phyloP scores from a whole-genome alignment of 2,888 invertebrate genomes.

The Drosophila prostipennis region DNA sequence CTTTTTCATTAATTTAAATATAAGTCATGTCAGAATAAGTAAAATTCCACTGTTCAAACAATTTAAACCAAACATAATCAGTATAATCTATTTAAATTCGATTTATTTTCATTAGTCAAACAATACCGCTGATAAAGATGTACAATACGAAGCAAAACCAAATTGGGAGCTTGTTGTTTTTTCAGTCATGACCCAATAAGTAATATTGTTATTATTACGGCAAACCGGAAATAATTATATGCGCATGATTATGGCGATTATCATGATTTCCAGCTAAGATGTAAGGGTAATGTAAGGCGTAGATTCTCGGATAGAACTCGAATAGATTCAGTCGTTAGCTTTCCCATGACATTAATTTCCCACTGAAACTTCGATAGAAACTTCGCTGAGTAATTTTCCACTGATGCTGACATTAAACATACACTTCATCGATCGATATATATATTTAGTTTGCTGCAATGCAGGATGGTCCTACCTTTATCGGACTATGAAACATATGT shows the following conservation, averaged over 20 bases:
- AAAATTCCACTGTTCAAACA: neutral
- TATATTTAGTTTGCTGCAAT: slow-evolving; percentile 1
- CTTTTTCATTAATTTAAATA: neutral
- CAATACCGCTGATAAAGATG: neutral
- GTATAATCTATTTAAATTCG: neutral
- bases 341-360: slow-evolving; percentile 19
- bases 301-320: slow-evolving; percentile 16
- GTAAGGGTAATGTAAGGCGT: slow-evolving; percentile 10
- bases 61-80: neutral
- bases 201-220: slow-evolving; percentile 13
- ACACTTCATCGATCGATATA: slow-evolving; percentile 8
- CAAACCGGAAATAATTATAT: slow-evolving; percentile 30
- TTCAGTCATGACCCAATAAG: slow-evolving; percentile 13
- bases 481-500: slow-evolving; percentile 18
- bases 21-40: neutral
- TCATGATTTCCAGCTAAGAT: slow-evolving; percentile 11
- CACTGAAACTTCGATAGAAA: neutral
- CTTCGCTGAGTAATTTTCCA: slow-evolving; percentile 13
- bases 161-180: neutral
- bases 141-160: neutral
- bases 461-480: slow-evolving; percentile 6
- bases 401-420: neutral
- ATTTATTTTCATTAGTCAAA: slow-evolving; percentile 5
- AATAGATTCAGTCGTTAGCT: slow-evolving; percentile 13
- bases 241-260: slow-evolving; percentile 17